Base-by-base conservation (phyloP, 1,140 invertebrate species). In the Saccostrea cuccullata region DNA sequence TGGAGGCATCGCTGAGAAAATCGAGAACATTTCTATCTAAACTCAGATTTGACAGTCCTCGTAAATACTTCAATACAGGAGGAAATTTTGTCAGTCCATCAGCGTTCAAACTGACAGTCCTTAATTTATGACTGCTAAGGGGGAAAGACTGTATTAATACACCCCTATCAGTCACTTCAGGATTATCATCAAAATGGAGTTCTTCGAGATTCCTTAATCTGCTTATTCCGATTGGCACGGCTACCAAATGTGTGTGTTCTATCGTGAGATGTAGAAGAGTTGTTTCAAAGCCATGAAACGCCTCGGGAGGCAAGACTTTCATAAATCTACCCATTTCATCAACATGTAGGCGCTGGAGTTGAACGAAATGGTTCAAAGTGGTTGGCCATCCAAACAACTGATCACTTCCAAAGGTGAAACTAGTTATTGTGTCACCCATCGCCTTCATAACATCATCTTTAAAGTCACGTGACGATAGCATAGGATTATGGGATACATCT, bases 141-240 rank as follows among this genome's bases (percentile, higher is more conserved):
- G 86, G 89, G 23, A 89, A 89, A 0, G 89, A 87, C 36, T 89
- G 89, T 8, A 87, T n/a, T 3, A 89, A 40, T 2, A 89, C 58
- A 30, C 89, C 89, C 12, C 67, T 55, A 40, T 89, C 84, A 1
- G 83, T 70, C 17, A 86, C 84, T 17, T 87, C 47, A 2, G 12
- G n/a, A 56, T 89, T 89, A 26, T 87, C 55, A 56, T 89, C 89
- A 55, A 84, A 89, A 47, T 89, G 83, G 4, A 89, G 70, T 20
- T 67, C 84, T 15, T 85, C 12, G n/a, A 89, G 70, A 55, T 87
- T 84, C 17, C 58, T 47, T 26, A 89, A 60, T 8, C 55, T 87
- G 5, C 82, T 82, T 15, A 89, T 85, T 30, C 86, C 89, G 2
- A 89, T 13, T 4, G 89, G 89, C 9, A 89, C 89, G 15, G 82